These are phyloP conservation scores for Nemotelus pantherinus DNA, from an alignment of 2,888 invertebrate species.

Conservation along the genomic window DNA sequence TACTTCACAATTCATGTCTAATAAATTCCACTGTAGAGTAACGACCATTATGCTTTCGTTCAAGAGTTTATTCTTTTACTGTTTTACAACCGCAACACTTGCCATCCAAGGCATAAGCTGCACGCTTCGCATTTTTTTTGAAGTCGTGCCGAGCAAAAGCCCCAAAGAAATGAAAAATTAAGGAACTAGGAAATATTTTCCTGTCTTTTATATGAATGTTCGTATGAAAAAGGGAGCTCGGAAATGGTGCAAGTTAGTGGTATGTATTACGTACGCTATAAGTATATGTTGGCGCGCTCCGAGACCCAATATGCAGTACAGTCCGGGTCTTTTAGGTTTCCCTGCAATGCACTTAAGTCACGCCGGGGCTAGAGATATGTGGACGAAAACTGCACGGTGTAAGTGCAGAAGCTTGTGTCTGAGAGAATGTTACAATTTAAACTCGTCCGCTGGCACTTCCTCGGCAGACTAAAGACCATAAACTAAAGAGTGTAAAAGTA, in stretches of 20 bases:
- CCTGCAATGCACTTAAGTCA: conserved; percentile 24
- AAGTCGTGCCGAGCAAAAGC: background rate
- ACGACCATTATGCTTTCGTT: no score
- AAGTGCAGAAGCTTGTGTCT: conserved; percentile 37
- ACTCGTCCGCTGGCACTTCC: background rate
- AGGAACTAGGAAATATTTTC: conserved; percentile 38
- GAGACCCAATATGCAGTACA: conserved; percentile 12
- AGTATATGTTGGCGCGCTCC: background rate
- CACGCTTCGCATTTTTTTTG: background rate
- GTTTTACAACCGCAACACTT: background rate
- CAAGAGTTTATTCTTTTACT: no score
- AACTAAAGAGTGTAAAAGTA: conserved; percentile 24
- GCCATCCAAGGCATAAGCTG: conserved; percentile 1
- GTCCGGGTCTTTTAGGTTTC: background rate
- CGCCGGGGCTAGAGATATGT: background rate
- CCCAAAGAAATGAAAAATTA: conserved; percentile 35
- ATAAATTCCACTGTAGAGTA: no score
- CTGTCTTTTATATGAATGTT: conserved; percentile 6
- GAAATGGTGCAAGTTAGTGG: conserved; percentile 25
- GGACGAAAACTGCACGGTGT: conserved; percentile 9
- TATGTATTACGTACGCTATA: background rate
- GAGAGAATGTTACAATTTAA: conserved; percentile 35
- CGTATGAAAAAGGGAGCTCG: background rate
- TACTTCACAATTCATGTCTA: no score
- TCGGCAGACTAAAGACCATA: conserved; percentile 19